phyloP scores from a whole-genome alignment of 2,888 invertebrate species.

The Drosophila mimica region DNA sequence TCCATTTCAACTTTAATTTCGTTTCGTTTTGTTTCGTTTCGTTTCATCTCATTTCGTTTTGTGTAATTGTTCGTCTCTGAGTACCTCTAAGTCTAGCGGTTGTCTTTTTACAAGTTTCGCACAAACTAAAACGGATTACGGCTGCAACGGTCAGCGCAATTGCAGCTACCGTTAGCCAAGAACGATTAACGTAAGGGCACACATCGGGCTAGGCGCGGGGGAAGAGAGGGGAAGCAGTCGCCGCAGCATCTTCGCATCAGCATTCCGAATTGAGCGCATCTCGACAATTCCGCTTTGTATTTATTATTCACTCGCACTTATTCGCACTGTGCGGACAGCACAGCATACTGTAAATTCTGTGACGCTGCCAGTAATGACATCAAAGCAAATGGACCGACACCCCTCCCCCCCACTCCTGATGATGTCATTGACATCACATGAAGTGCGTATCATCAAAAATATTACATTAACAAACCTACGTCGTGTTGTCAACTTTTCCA shows the following conservation, averaged over 20 bases:
- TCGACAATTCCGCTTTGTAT: conserved; percentile 1
- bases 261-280: conserved; percentile 24
- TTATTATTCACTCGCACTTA: conserved; percentile 5
- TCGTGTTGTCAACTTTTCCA: conserved; percentile 19
- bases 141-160: conserved; percentile 38
- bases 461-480: conserved; percentile 32
- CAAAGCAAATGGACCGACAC: conserved; percentile 39
- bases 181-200: conserved; percentile 57
- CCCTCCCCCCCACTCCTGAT: conserved; percentile 9
- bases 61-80: conserved; percentile 27
- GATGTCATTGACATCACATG: conserved; percentile 58
- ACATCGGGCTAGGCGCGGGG: neutral
- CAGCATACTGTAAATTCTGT: conserved; percentile 51
- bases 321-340: conserved; percentile 21
- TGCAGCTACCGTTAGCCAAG: conserved; percentile 38
- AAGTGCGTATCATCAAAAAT: conserved; percentile 48
- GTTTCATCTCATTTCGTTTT: conserved; percentile 14
- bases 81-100: conserved; percentile 12
- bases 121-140: conserved; percentile 38
- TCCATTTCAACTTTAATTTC: conserved; percentile 1
- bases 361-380: conserved; percentile 48
- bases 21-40: conserved; percentile 1
- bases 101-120: conserved; percentile 17
- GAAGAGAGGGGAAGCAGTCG: neutral
- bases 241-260: conserved; percentile 7